Conservation (phyloP, 1,140 invertebrate genomes). For the Mylabris phalerata region DNA sequence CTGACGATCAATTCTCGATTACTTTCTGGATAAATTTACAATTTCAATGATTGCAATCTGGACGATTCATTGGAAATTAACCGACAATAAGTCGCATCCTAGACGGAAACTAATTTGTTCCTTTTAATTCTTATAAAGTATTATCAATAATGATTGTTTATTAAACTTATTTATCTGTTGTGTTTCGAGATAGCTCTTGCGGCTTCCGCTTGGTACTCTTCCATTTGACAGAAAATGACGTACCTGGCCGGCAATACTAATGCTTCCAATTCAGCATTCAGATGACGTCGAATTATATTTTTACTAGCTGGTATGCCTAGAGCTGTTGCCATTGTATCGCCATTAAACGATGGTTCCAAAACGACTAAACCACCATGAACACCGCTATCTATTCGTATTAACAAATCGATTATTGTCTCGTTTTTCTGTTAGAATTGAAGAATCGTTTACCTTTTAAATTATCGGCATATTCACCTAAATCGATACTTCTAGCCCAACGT, state of each 20-base stretch:
- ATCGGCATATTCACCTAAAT: slow-evolving; percentile 87
- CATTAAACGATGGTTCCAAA: slow-evolving; percentile 85
- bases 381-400: slow-evolving; percentile 66
- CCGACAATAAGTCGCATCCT: no score
- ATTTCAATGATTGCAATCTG: no score
- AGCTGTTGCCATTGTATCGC: slow-evolving; percentile 89
- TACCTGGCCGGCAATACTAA: slow-evolving; percentile 88
- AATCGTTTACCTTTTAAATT: slow-evolving; percentile 74
- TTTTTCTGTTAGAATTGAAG: neutral
- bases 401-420: neutral
- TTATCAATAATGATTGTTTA: slow-evolving; percentile 20
- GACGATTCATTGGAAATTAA: no score
- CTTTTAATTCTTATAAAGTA: slow-evolving; percentile 6
- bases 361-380: slow-evolving; percentile 90
- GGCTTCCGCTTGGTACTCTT: slow-evolving; percentile 63
- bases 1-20: no score
- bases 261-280: slow-evolving; percentile 82
- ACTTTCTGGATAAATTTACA: no score
- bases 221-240: slow-evolving; percentile 70
- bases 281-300: slow-evolving; percentile 85
- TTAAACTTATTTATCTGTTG: slow-evolving; percentile 24
- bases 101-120: no score
- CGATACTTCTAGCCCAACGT: slow-evolving; percentile 86
- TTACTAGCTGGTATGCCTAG: slow-evolving; percentile 88
- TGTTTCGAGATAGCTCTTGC: slow-evolving; percentile 43